Percentiles rank a stretch among this genome's conserved stretches.
Conservation (phyloP, 2,113 vertebrate species). For the Calyptomena viridis region DNA sequence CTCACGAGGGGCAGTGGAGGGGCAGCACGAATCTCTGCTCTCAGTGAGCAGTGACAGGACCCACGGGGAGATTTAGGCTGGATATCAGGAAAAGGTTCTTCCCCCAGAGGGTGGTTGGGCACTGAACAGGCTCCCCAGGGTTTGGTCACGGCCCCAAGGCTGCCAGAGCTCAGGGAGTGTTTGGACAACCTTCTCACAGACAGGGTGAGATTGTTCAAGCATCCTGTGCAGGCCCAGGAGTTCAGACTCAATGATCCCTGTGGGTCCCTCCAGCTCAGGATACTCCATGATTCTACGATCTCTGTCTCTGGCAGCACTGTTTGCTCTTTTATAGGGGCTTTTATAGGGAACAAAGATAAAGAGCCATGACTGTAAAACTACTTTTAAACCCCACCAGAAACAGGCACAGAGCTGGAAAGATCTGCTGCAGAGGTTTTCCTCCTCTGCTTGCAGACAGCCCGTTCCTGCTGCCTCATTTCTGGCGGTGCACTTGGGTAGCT, state of each 20-base stretch:
- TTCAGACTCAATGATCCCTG: fast-evolving
- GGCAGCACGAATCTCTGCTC: background rate
- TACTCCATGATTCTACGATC: background rate
- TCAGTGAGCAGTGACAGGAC: background rate
- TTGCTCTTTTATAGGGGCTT: background rate
- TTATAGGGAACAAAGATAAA: background rate
- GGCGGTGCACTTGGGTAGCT: background rate
- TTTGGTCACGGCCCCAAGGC: background rate
- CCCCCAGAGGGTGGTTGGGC: background rate
- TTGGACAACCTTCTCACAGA: fast-evolving
- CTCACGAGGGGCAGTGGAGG: background rate
- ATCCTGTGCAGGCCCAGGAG: background rate
- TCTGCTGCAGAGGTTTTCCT: background rate
- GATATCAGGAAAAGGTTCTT: fast-evolving
- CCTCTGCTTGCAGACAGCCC: background rate
- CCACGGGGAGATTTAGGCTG: fast-evolving
- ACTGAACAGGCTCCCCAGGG: background rate
- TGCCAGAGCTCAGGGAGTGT: fast-evolving
- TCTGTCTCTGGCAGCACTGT: background rate
- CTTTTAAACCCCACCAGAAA: background rate
- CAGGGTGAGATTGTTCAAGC: background rate
- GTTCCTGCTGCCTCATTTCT: background rate
- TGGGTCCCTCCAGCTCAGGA: background rate
- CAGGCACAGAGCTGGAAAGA: background rate
- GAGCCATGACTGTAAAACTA: background rate